Evolutionary conservation across 2,888 invertebrate species (phyloP).

Genomic region (Heliothis peltigera): DNA sequence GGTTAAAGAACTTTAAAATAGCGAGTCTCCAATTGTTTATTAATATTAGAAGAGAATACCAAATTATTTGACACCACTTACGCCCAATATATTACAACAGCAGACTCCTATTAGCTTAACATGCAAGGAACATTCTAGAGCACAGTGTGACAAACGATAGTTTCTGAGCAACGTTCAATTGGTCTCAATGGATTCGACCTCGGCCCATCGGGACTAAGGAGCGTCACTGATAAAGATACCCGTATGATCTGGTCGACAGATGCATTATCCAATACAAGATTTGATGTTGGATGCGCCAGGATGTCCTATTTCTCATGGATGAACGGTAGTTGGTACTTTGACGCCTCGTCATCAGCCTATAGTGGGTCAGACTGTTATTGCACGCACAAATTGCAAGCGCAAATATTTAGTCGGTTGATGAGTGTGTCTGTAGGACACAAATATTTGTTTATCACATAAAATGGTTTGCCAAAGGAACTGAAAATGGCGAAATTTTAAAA

Average conservation of each 20-base stretch:
- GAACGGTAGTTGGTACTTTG: constrained; percentile 32
- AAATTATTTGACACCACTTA: constrained; percentile 34
- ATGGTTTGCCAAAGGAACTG: constrained; percentile 7
- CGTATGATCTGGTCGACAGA: constrained; percentile 55
- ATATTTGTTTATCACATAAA: constrained; percentile 9
- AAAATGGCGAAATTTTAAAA: neutral
- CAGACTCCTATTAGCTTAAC: constrained; percentile 36
- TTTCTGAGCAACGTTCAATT: constrained; percentile 76
- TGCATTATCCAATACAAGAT: constrained; percentile 59
- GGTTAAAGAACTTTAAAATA: constrained; percentile 9
- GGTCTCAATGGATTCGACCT: constrained; percentile 84
- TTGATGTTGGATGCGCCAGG: constrained; percentile 49
- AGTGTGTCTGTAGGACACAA: neutral
- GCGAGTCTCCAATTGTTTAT: constrained; percentile 18
- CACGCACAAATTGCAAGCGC: constrained; percentile 28
- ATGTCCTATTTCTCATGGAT: constrained; percentile 52
- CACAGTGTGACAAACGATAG: constrained; percentile 58
- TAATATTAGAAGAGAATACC: constrained; percentile 6
- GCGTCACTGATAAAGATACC: constrained; percentile 56
- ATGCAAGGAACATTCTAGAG: constrained; percentile 55
- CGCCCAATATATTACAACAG: constrained; percentile 12
- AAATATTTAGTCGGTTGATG: neutral
- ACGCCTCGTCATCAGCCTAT: constrained; percentile 12
- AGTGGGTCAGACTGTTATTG: constrained; percentile 31
- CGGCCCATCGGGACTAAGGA: constrained; percentile 60